These are phyloP conservation scores for Lacerta agilis DNA, from an alignment of 2,797 vertebrate genomes.

Conservation along the genomic window DNA sequence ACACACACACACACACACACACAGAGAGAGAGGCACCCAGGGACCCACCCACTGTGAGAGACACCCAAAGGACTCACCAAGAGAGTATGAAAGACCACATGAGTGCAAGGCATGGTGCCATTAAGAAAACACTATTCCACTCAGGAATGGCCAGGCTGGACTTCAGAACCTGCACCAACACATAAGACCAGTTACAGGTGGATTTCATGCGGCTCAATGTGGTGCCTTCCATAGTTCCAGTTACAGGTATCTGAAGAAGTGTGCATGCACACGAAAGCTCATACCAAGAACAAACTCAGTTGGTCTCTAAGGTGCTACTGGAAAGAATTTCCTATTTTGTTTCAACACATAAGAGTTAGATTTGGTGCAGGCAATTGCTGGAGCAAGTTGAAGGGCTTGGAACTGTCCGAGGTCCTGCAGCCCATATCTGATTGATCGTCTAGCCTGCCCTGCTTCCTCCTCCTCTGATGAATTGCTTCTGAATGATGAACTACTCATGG, in stretches of 20 bases:
- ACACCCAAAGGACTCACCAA: too few species aligned
- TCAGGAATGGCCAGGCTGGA: not conserved
- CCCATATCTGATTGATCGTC: not conserved
- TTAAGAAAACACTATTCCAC: not conserved
- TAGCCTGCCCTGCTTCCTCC: not conserved
- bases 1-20: too few species aligned
- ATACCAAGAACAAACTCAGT: too few species aligned
- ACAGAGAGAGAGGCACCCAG: too few species aligned
- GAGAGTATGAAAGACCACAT: not conserved
- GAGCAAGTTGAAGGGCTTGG: not conserved
- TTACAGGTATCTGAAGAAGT: too few species aligned
- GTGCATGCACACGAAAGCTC: too few species aligned
- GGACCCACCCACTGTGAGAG: not conserved
- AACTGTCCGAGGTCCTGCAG: not conserved
- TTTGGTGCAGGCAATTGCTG: not conserved
- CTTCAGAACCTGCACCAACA: not conserved
- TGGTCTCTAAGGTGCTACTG: too few species aligned
- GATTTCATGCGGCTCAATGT: too few species aligned
- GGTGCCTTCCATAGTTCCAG: too few species aligned
- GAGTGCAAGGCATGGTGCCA: not conserved
- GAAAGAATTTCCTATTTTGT: too few species aligned
- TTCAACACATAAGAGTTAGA: not conserved
- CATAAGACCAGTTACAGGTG: too few species aligned
- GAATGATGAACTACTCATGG: too few species aligned
- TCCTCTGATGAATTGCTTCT: not conserved